phyloP scores from a whole-genome alignment of 2,113 vertebrate genomes.

The Sinocyclocheilus maitianheensis region DNA sequence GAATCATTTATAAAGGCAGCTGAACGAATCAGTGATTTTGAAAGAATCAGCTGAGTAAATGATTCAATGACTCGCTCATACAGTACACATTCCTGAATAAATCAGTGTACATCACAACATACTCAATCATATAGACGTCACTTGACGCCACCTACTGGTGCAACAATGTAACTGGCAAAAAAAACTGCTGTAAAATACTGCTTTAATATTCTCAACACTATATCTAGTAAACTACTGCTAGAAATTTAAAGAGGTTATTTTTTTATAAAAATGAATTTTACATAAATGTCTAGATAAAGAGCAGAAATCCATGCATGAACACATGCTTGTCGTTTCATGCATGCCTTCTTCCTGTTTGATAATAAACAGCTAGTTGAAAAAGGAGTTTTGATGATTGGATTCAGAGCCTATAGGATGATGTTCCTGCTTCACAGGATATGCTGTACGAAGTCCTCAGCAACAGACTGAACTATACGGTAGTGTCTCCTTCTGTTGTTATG shows the following conservation, averaged over 20 bases:
- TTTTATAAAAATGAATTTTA: neutral
- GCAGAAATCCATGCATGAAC: too few relatives aligned
- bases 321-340: too few relatives aligned
- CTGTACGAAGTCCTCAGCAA: neutral
- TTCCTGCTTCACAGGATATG: neutral
- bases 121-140: too few relatives aligned
- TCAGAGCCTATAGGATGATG: too few relatives aligned
- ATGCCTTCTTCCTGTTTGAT: too few relatives aligned
- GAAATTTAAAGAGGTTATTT: neutral
- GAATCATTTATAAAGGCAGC: neutral
- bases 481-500: neutral
- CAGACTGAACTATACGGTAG: neutral
- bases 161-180: too few relatives aligned
- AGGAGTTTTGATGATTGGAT: too few relatives aligned
- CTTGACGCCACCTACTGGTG: neutral
- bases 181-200: too few relatives aligned
- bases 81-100: too few relatives aligned
- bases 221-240: neutral
- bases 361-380: too few relatives aligned
- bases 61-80: neutral
- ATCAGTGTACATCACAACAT: too few relatives aligned
- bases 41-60: neutral
- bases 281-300: neutral
- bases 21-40: neutral
- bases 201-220: too few relatives aligned